Percentiles rank a stretch among this genome's conserved stretches.
Conservation (phyloP, 1,140 invertebrate species). For the Vanessa atalanta region DNA sequence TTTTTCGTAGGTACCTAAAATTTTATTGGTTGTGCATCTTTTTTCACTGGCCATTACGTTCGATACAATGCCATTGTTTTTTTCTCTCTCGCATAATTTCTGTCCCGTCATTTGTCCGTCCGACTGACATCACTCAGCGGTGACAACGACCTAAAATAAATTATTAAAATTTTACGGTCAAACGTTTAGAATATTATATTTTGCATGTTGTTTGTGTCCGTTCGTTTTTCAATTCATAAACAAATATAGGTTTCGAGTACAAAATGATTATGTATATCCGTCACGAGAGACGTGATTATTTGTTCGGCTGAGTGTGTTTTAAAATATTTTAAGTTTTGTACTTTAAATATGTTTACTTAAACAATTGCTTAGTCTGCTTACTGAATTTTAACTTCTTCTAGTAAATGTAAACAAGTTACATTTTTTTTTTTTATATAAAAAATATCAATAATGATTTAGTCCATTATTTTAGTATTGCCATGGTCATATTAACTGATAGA, state of each 20-base stretch:
- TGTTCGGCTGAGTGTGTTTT: conserved; percentile 4
- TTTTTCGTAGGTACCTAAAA: conserved; percentile 31
- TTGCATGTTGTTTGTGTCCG: conserved; percentile 42
- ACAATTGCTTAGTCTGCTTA: not conserved
- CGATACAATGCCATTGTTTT: conserved; percentile 68
- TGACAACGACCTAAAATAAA: conserved; percentile 76
- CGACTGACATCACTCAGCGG: conserved; percentile 71
- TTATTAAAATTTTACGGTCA: conserved; percentile 67
- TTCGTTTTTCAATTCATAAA: conserved; percentile 48
- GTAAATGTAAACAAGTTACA: not conserved
- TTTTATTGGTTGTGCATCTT: conserved; percentile 59
- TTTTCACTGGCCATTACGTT: conserved; percentile 62
- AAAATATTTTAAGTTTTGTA: conserved; percentile 7
- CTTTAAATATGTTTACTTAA: not conserved
- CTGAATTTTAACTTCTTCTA: not conserved
- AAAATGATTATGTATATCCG: conserved; percentile 15
- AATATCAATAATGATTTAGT: not conserved
- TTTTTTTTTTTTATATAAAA: not conserved
- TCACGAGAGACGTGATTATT: conserved; percentile 17
- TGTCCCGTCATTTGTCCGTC: conserved; percentile 65
- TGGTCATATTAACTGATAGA: not conserved
- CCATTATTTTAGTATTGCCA: not conserved
- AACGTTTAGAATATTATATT: conserved; percentile 54
- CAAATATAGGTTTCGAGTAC: conserved; percentile 40
- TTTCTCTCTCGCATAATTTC: conserved; percentile 56